Conservation (phyloP, 2,888 invertebrate genomes). For the Gonocerus acuteangulatus region DNA sequence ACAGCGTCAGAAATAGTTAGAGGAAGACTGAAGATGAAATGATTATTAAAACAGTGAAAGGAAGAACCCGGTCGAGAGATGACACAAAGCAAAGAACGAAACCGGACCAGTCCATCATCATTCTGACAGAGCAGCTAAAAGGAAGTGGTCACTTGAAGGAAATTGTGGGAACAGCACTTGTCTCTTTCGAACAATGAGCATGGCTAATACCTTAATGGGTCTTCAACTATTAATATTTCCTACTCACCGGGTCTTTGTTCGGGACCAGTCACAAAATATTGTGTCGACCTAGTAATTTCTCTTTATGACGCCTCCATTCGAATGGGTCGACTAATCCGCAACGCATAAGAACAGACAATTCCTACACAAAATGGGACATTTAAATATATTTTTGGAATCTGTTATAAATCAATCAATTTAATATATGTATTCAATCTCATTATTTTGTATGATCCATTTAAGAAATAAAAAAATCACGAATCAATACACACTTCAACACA, state of each 20-base stretch:
- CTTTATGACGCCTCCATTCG: too few species aligned
- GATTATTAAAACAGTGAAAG: not conserved
- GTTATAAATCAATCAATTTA: too few species aligned
- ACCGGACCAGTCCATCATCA: not conserved
- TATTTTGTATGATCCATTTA: too few species aligned
- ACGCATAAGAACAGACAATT: too few species aligned
- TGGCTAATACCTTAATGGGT: constrained; percentile 13
- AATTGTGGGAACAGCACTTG: constrained; percentile 12
- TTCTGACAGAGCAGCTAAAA: constrained; percentile 11
- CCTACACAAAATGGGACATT: too few species aligned
- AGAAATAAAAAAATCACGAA: too few species aligned
- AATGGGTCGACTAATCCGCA: too few species aligned
- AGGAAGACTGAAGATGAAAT: not conserved
- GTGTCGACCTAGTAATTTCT: too few species aligned
- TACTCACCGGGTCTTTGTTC: not conserved
- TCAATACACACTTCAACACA: too few species aligned
- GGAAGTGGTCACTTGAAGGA: constrained; percentile 20
- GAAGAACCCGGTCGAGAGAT: not conserved
- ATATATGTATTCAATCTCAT: too few species aligned
- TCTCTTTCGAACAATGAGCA: constrained; percentile 11
- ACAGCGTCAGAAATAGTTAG: not conserved
- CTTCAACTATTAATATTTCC: constrained; percentile 7
- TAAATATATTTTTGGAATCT: too few species aligned
- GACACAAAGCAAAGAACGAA: not conserved
- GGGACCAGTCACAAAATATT: too few species aligned